Percentiles rank a stretch among this genome's conserved stretches.
phyloP scores from a whole-genome alignment of 2,113 vertebrate species.

The Myotis davidii region DNA sequence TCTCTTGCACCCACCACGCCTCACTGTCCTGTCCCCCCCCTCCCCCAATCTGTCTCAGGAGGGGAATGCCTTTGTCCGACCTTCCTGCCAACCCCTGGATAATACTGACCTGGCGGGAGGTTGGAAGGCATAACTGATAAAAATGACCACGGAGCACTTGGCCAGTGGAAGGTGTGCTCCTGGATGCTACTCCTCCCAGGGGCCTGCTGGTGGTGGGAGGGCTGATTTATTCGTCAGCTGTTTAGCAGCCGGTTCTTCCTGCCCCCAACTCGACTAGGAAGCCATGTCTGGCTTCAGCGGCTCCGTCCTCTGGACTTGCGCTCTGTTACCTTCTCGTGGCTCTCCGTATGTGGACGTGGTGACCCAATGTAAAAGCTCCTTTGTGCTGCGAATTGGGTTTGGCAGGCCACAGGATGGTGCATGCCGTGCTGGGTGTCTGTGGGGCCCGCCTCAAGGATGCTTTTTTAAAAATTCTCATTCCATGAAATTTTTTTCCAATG shows the following conservation, averaged over 20 bases:
- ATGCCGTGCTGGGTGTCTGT: fast-evolving
- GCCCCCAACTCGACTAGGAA: not conserved
- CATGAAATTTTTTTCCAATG: too few species aligned
- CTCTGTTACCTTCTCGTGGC: not conserved
- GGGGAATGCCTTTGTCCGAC: slow-evolving; percentile 23
- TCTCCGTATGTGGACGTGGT: not conserved
- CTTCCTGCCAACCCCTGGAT: not conserved
- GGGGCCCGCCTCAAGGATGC: not conserved
- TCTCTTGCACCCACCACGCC: fast-evolving
- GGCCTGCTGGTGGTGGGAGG: not conserved
- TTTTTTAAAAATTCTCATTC: too few species aligned
- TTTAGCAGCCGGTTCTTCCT: not conserved
- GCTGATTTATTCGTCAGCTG: not conserved
- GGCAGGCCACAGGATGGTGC: not conserved
- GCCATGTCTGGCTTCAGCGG: not conserved
- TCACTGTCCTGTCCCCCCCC: fast-evolving
- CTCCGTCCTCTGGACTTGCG: fast-evolving
- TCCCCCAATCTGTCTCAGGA: not conserved
- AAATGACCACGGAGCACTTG: slow-evolving; percentile 16
- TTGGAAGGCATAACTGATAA: slow-evolving; percentile 54
- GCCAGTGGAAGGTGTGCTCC: not conserved
- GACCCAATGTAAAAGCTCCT: not conserved
- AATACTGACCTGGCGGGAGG: slow-evolving; percentile 45
- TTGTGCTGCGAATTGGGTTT: not conserved
- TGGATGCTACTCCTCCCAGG: not conserved